These are phyloP conservation scores for Dasysyrphus albostriatus DNA, from an alignment of 2,888 invertebrate genomes.

Conservation along the genomic window DNA sequence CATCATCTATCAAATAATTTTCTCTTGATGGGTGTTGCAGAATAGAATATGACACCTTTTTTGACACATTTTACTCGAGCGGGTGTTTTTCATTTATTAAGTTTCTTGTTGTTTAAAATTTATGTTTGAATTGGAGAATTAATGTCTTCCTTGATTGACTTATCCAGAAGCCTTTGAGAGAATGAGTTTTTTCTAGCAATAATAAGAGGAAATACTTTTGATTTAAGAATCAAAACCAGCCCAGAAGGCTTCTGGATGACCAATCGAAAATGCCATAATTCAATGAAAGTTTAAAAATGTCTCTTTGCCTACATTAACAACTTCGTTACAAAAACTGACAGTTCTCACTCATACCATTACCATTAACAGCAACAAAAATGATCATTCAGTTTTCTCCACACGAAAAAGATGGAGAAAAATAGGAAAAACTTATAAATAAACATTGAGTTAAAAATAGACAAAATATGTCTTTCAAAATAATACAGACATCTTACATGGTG, in stretches of 20 bases:
- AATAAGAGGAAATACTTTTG: neutral
- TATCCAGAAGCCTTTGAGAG: neutral
- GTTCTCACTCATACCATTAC: too few relatives aligned
- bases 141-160: neutral
- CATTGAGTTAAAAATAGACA: neutral
- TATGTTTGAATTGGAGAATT: neutral
- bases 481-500: constrained; percentile 22
- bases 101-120: constrained; percentile 18
- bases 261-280: neutral
- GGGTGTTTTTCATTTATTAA: constrained; percentile 30
- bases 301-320: constrained; percentile 7
- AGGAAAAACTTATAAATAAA: constrained; percentile 4
- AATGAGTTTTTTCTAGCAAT: too few relatives aligned
- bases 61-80: constrained; percentile 24
- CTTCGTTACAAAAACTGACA: too few relatives aligned
- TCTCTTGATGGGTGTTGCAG: constrained; percentile 28
- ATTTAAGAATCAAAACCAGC: neutral
- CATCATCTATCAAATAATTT: constrained; percentile 26
- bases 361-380: neutral
- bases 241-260: neutral
- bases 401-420: too few relatives aligned
- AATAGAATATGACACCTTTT: constrained; percentile 30
- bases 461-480: constrained; percentile 13
- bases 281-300: neutral
- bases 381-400: neutral